Evolutionary conservation across 2,113 vertebrate species (phyloP).

Genomic region (Entelurus aequoreus): DNA sequence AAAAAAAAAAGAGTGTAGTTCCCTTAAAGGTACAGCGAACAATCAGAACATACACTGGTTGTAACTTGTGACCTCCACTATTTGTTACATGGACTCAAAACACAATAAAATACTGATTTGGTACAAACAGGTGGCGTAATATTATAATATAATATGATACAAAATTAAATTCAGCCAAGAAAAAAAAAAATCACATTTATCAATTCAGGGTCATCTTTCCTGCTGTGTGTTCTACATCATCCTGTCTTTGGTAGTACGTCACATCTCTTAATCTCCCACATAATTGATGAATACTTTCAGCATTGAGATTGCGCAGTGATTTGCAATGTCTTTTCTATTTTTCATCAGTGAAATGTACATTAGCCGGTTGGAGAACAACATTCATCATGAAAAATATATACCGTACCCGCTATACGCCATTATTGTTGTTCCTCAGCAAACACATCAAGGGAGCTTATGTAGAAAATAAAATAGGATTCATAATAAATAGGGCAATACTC

Average conservation of each 20-base stretch:
- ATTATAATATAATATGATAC: not conserved
- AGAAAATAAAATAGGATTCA: constrained; percentile 1
- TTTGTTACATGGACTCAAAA: not conserved
- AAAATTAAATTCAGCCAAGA: not conserved
- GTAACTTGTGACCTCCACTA: constrained; percentile 32
- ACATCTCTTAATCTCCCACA: constrained; percentile 28
- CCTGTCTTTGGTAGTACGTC: constrained; percentile 41
- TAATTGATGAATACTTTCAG: constrained; percentile 41
- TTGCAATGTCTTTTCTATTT: constrained; percentile 2
- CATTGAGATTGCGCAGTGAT: constrained; percentile 19
- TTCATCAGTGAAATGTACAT: constrained; percentile 32
- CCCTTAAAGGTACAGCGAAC: constrained; percentile 69
- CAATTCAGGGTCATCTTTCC: constrained; percentile 3
- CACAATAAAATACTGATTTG: constrained; percentile 14
- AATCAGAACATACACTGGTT: constrained; percentile 24
- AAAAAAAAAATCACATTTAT: constrained; percentile 2
- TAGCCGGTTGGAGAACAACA: constrained; percentile 18
- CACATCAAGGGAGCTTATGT: not conserved
- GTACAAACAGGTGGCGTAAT: not conserved
- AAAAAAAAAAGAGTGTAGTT: constrained; percentile 37
- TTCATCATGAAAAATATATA: constrained; percentile 40
- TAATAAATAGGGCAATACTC: not conserved
- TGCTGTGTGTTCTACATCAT: constrained; percentile 23
- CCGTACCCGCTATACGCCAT: not conserved
- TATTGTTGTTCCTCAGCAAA: not conserved